phyloP scores from a whole-genome alignment of 2,888 invertebrate genomes.

The Aproaerema taeniolella region DNA sequence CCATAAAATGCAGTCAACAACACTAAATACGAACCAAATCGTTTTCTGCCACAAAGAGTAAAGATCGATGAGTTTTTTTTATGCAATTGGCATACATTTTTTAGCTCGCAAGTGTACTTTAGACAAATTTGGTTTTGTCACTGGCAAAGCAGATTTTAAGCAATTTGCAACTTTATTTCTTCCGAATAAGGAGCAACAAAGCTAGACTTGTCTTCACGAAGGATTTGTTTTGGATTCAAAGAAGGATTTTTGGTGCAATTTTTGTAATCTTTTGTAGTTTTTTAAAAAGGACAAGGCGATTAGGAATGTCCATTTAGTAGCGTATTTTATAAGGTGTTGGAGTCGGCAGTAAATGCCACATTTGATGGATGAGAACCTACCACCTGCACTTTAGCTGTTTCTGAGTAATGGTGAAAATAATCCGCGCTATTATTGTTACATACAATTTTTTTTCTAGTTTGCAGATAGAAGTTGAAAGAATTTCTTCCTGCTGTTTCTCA shows the following conservation, averaged over 20 bases:
- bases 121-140: not conserved
- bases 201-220: not conserved
- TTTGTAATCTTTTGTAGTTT: conserved; percentile 53
- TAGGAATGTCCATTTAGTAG: conserved; percentile 68
- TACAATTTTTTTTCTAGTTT: too few relatives aligned
- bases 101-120: conserved; percentile 16
- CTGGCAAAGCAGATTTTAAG: not conserved
- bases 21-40: conserved; percentile 19
- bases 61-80: conserved; percentile 63
- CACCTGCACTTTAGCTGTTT: conserved; percentile 46
- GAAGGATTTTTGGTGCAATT: conserved; percentile 29
- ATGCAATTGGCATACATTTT: conserved; percentile 28
- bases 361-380: conserved; percentile 56
- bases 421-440: not conserved
- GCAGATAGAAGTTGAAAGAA: too few relatives aligned
- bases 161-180: not conserved
- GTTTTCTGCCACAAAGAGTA: conserved; percentile 35
- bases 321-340: conserved; percentile 45
- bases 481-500: too few relatives aligned
- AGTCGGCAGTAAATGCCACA: conserved; percentile 56
- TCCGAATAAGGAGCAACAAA: not conserved
- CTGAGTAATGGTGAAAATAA: conserved; percentile 4
- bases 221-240: not conserved
- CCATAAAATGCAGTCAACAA: too few relatives aligned
- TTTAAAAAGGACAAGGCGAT: conserved; percentile 64